Evolutionary conservation across 2,797 vertebrate genomes (phyloP), one percentile per base, ranked within the genome.

Genomic region (Helostoma temminkii): DNA sequence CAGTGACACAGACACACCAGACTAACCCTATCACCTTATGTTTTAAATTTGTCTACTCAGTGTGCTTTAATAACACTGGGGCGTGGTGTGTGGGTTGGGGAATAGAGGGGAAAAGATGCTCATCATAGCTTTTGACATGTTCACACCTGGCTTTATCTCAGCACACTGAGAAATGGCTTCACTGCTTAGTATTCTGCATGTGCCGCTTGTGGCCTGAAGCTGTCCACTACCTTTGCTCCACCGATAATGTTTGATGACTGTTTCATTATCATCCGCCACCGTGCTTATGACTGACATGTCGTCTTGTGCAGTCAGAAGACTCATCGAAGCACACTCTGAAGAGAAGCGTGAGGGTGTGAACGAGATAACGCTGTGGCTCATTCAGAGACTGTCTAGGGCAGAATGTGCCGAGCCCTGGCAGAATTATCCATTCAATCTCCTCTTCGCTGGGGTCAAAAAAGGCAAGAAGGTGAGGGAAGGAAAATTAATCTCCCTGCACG

Each of bases 401-500:
- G 52, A 76, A 83, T 87, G 76, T 76, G 74, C 62, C 34, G 25
- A 57, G 67, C 47, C 59, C 52, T 71, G 24, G 75, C 77, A 69
- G 60, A 83, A 90, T 89, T 81, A 91, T 86, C 88, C 78, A 88
- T 92, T 89, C 83, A 66, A 80, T 89, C 83, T 74, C 53, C 64
- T 76, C 61, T 66, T 68, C 6, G 12, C 62, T 3, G 53, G 79
- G 87, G 88, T 90, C 84, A 87, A 66, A 81, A 69, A 68, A 76
- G 82, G 66, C 82, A 73, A 81, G 76, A 70, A 78, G 71, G 77
- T 83, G 80, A 75, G 75, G 83, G n/a, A n/a, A n/a, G n/a, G n/a
- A n/a, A 91, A 91, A 90, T 90, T 66, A 88, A 88, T 88, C 88
- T 89, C 78, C 65, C 74, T 19, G 36, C 55, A 60, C 30, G 61